Evolutionary conservation across 2,113 vertebrate species (phyloP).

Genomic region (Seriola dumerili): DNA sequence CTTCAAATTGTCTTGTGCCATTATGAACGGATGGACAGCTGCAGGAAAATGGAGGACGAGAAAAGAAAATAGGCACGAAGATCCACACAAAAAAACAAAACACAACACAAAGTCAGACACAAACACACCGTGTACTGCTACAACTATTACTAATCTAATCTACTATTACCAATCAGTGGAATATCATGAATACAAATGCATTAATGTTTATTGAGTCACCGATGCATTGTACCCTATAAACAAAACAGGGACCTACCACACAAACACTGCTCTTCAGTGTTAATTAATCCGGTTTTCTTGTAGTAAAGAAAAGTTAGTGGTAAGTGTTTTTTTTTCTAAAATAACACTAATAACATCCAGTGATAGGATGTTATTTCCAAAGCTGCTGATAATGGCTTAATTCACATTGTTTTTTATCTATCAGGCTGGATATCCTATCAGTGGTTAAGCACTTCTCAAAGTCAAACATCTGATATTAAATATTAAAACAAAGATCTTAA

Average conservation of each 20-base stretch:
- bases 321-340: background rate
- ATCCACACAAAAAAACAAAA: too few relatives aligned
- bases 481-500: conserved; percentile 10
- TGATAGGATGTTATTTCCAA: background rate
- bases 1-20: conserved; percentile 2
- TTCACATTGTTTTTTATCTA: conserved; percentile 11
- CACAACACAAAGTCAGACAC: too few relatives aligned
- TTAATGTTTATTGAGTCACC: too few relatives aligned
- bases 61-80: background rate
- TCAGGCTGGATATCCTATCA: background rate
- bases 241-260: too few relatives aligned
- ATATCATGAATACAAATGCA: too few relatives aligned
- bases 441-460: background rate
- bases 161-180: too few relatives aligned
- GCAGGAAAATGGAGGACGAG: background rate
- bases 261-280: too few relatives aligned
- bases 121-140: too few relatives aligned
- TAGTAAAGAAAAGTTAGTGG: background rate
- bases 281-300: background rate
- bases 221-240: too few relatives aligned
- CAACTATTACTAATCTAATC: too few relatives aligned
- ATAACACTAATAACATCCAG: background rate
- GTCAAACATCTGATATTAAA: conserved; percentile 28
- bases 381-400: background rate
- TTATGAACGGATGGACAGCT: conserved; percentile 7